Percentiles rank a stretch among this genome's conserved stretches.
phyloP scores from a whole-genome alignment of 2,888 invertebrate species.

The Apamea epomidion region DNA sequence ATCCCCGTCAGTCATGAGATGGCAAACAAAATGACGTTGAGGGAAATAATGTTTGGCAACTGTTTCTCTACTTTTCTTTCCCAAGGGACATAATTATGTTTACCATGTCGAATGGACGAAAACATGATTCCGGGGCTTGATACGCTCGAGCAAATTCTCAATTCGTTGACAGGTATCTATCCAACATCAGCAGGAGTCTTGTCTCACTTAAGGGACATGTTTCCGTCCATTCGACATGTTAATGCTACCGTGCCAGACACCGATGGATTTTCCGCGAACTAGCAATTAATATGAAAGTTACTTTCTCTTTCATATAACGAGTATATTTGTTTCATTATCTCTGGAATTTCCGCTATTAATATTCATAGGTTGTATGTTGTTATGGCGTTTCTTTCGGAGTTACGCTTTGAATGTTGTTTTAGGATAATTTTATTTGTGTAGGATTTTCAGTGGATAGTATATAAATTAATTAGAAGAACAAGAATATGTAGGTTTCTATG shows the following conservation, averaged over 20 bases:
- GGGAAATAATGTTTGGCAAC: background rate
- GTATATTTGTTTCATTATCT: constrained; percentile 19
- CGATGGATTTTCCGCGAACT: constrained; percentile 5
- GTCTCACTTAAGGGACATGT: constrained; percentile 12
- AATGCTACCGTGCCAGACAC: background rate
- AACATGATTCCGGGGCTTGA: background rate
- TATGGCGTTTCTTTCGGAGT: background rate
- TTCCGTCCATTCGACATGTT: background rate
- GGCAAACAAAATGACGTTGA: background rate
- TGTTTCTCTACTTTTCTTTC: constrained; percentile 17
- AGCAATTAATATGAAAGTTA: constrained; percentile 7
- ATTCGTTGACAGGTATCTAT: background rate
- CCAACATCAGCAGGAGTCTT: background rate
- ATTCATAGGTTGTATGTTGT: constrained; percentile 15
- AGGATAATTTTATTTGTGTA: background rate
- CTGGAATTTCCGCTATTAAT: constrained; percentile 1
- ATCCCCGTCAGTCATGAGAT: background rate
- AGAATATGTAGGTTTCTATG: background rate
- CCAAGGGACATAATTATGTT: background rate
- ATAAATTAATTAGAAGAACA: no score
- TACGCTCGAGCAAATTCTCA: constrained; percentile 16
- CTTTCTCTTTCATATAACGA: constrained; percentile 9
- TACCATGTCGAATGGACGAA: background rate
- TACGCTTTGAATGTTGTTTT: background rate
- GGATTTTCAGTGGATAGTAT: background rate